Evolutionary conservation across 2,888 invertebrate genomes (phyloP).

Genomic region (Synergus laeviventris): DNA sequence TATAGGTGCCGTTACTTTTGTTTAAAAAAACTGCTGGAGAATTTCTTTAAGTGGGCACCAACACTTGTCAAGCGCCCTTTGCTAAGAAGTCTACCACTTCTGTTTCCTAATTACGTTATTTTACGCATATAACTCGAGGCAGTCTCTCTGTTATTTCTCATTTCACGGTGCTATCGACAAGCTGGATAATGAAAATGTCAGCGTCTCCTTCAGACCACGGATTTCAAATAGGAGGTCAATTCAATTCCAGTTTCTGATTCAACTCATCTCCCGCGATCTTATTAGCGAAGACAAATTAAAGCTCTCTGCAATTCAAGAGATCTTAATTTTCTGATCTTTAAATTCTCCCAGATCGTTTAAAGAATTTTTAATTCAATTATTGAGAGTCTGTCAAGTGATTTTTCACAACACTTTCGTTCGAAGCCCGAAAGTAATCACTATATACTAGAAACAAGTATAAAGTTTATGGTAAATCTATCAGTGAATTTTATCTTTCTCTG

Average conservation of each 20-base stretch:
- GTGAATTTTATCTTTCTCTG: slow-evolving; percentile 2
- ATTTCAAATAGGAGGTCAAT: slow-evolving; percentile 32
- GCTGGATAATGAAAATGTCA: slow-evolving; percentile 34
- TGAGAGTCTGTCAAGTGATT: background rate
- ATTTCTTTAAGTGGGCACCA: background rate
- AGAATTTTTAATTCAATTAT: background rate
- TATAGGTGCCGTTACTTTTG: background rate
- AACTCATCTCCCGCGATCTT: slow-evolving; percentile 24
- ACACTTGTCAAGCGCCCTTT: slow-evolving; percentile 10
- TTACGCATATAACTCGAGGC: slow-evolving; percentile 44
- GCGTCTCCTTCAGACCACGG: slow-evolving; percentile 34
- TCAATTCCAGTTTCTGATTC: slow-evolving; percentile 26
- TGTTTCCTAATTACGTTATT: slow-evolving; percentile 43
- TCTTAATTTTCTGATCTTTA: slow-evolving; percentile 4
- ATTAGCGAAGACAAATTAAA: slow-evolving; percentile 24
- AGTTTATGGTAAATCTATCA: background rate
- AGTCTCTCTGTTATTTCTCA: slow-evolving; percentile 50
- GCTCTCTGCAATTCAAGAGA: background rate
- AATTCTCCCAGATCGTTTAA: background rate
- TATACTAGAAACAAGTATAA: background rate
- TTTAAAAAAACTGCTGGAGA: background rate
- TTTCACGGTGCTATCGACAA: slow-evolving; percentile 52
- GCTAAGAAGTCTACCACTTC: slow-evolving; percentile 36
- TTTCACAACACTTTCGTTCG: too few relatives aligned
- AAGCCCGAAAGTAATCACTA: too few relatives aligned